Evolutionary conservation across 2,113 vertebrate species (phyloP).

Genomic region (Bubalus kerabau): DNA sequence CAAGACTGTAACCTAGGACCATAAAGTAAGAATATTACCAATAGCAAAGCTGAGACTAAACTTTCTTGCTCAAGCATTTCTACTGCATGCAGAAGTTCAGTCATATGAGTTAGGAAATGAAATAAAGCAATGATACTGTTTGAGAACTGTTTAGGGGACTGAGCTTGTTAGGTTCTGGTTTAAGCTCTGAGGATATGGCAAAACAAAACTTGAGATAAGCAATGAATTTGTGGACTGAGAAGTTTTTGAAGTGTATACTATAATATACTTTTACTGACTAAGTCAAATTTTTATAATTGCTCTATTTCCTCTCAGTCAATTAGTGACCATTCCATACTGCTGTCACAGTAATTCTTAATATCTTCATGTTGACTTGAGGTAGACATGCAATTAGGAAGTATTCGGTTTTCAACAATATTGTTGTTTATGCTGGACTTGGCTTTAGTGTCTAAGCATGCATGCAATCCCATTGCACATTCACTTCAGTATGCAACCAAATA

Average conservation of each 20-base stretch:
- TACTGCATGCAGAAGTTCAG: not conserved
- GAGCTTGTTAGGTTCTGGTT: not conserved
- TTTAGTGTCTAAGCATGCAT: not conserved
- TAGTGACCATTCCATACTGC: not conserved
- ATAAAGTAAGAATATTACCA: not conserved
- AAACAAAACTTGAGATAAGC: not conserved
- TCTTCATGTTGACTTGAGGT: not conserved
- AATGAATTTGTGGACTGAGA: not conserved
- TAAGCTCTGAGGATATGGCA: not conserved
- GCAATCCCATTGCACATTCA: not conserved
- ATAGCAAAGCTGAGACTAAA: not conserved
- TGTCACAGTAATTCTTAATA: not conserved
- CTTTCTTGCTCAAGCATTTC: not conserved
- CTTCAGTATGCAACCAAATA: not conserved
- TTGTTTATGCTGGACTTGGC: not conserved
- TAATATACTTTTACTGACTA: not conserved
- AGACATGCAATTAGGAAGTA: not conserved
- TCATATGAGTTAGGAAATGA: not conserved
- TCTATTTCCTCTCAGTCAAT: not conserved
- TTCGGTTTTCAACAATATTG: not conserved
- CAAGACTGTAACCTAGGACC: not conserved
- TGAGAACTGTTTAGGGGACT: not conserved
- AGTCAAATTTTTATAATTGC: not conserved
- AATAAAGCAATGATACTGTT: not conserved
- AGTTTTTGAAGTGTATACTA: not conserved